Percentiles rank a stretch among this genome's conserved stretches.
Conservation (phyloP, 1,140 invertebrate genomes). For the Drosophila triauraria region DNA sequence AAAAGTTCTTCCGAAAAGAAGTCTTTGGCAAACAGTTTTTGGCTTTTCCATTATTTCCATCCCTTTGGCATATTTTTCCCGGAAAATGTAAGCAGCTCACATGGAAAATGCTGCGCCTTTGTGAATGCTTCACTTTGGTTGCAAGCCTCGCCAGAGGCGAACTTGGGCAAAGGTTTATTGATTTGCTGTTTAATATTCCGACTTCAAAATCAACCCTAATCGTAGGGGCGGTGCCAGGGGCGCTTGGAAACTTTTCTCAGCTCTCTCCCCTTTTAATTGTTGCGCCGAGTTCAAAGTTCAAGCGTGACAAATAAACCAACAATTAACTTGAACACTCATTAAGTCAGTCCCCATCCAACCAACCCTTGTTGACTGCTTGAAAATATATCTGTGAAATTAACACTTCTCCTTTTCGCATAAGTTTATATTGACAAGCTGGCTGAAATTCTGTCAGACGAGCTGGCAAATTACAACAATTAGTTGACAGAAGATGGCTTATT, state of each 20-base stretch:
- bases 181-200: constrained; percentile 33
- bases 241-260: constrained; percentile 15
- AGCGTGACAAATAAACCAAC: constrained; percentile 79
- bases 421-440: constrained; percentile 25
- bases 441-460: constrained; percentile 12
- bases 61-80: constrained; percentile 11
- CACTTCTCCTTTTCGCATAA: constrained; percentile 63
- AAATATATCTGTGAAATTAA: constrained; percentile 75
- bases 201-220: constrained; percentile 23
- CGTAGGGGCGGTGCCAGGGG: neutral
- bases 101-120: constrained; percentile 5
- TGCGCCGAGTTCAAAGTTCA: constrained; percentile 73
- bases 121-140: constrained; percentile 9
- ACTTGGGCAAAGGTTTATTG: constrained; percentile 17
- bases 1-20: constrained; percentile 9
- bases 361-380: constrained; percentile 9
- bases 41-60: constrained; percentile 27
- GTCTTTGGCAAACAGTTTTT: constrained; percentile 27
- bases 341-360: constrained; percentile 45
- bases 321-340: constrained; percentile 73
- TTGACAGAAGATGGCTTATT: constrained; percentile 59
- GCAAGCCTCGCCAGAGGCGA: constrained; percentile 16
- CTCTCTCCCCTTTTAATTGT: constrained; percentile 51
- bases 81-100: constrained; percentile 11
- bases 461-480: constrained; percentile 77